Percentiles rank a stretch among this genome's conserved stretches.
These are phyloP conservation scores for Acronicta leporina DNA, from an alignment of 2,888 invertebrate species.

Conservation along the genomic window DNA sequence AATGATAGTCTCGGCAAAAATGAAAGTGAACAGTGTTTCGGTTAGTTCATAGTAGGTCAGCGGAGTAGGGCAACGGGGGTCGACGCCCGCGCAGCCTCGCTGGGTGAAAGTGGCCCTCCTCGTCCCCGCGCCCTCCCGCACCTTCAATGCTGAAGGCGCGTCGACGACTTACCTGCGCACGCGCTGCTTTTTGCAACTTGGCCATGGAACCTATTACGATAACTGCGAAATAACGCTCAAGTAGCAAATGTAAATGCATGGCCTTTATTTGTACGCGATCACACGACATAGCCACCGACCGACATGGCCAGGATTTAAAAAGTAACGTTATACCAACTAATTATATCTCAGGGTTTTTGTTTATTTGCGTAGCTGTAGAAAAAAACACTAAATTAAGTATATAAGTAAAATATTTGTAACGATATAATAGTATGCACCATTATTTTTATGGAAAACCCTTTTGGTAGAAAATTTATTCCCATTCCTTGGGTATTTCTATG, in stretches of 20 bases:
- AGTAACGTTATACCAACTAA: conserved; percentile 6
- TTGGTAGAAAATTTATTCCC: conserved; percentile 10
- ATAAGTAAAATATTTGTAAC: too few relatives aligned
- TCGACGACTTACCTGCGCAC: conserved; percentile 80
- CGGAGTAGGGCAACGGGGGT: conserved; percentile 87
- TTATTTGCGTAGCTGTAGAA: too few relatives aligned
- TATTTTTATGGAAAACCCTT: conserved; percentile 43
- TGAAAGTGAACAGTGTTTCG: conserved; percentile 87
- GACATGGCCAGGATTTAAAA: conserved; percentile 51
- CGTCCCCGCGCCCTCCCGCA: conserved; percentile 67
- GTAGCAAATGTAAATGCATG: conserved; percentile 83
- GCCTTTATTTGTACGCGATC: conserved; percentile 79
- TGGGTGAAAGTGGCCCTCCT: conserved; percentile 86
- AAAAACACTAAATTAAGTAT: too few relatives aligned
- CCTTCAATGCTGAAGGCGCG: conserved; percentile 74
- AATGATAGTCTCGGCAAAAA: conserved; percentile 81
- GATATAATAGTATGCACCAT: not conserved
- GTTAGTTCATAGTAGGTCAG: conserved; percentile 84
- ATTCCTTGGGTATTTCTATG: conserved; percentile 30
- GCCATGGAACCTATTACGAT: conserved; percentile 88
- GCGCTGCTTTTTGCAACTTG: conserved; percentile 88
- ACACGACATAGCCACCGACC: conserved; percentile 60
- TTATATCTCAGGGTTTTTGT: not conserved
- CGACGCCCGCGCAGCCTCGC: conserved; percentile 88
- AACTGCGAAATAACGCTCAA: conserved; percentile 83